A percentile compares a stretch with the other conserved stretches of the same genome.
Conservation (phyloP, 2,113 vertebrate species). For the Gambusia holbrooki region DNA sequence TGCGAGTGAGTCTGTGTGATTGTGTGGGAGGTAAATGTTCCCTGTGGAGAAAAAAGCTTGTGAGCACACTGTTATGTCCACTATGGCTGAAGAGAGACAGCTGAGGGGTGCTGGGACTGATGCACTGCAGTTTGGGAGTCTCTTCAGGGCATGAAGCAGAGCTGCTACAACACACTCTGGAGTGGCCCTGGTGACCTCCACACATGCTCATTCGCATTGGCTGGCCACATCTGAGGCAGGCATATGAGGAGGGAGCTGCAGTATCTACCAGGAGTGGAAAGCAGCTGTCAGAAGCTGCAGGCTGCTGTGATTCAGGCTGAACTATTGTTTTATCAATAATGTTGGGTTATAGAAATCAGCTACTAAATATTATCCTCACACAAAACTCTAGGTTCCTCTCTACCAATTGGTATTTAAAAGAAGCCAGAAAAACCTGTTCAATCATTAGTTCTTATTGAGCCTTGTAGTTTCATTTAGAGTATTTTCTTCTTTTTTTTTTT, state of each 20-base stretch:
- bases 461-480: background rate
- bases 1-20: constrained; percentile 7
- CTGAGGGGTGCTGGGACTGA: constrained; percentile 51
- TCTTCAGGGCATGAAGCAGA: constrained; percentile 44
- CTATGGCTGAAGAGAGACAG: constrained; percentile 66
- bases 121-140: constrained; percentile 54
- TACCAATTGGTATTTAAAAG: constrained; percentile 12
- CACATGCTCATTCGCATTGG: background rate
- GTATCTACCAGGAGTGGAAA: constrained; percentile 8
- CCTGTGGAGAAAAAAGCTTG: constrained; percentile 50
- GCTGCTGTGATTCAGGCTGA: constrained; percentile 20
- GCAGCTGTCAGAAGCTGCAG: background rate
- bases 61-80: constrained; percentile 68
- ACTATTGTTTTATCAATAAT: constrained; percentile 28
- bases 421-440: constrained; percentile 11
- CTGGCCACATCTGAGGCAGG: constrained; percentile 33
- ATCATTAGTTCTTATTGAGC: background rate
- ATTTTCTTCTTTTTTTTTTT: too few species aligned
- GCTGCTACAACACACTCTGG: constrained; percentile 19
- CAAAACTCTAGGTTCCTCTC: background rate
- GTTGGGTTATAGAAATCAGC: constrained; percentile 35
- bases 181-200: constrained; percentile 3
- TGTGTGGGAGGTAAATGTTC: constrained; percentile 36
- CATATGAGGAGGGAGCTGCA: constrained; percentile 12
- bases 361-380: constrained; percentile 38